Conservation (phyloP, 2,888 invertebrate genomes). For the Acholoe squamosa region DNA sequence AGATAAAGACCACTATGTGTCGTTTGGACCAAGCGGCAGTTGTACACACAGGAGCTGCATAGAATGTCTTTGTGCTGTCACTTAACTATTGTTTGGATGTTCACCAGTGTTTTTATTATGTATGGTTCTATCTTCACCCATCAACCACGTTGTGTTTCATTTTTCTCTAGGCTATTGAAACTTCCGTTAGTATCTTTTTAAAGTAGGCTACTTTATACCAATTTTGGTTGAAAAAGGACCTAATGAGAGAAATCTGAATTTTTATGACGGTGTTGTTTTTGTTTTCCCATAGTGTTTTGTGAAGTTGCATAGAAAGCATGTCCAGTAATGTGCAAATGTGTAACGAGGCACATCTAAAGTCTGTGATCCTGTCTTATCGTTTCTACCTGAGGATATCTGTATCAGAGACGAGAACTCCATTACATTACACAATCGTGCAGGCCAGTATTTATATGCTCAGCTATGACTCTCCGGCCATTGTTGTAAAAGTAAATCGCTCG, state of each 20-base stretch:
- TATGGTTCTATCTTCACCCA: too few relatives aligned
- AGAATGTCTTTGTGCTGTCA: constrained; percentile 17
- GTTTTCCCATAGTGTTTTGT: too few relatives aligned
- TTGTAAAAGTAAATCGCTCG: too few relatives aligned
- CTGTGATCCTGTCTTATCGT: constrained; percentile 16
- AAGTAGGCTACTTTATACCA: background rate
- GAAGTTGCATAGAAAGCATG: too few relatives aligned
- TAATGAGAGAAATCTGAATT: too few relatives aligned
- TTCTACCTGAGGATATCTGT: background rate
- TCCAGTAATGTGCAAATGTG: background rate
- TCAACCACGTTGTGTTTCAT: constrained; percentile 19
- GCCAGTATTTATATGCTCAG: too few relatives aligned
- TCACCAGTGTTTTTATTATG: background rate
- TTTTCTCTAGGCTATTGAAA: too few relatives aligned
- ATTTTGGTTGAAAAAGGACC: background rate
- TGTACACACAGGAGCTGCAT: too few relatives aligned
- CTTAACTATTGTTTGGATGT: background rate
- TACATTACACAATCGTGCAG: too few relatives aligned
- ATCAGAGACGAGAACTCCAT: background rate
- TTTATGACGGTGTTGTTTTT: too few relatives aligned
- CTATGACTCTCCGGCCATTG: too few relatives aligned
- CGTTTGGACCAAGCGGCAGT: background rate
- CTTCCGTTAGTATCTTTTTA: background rate
- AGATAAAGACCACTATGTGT: background rate
- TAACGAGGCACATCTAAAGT: background rate